Conservation (phyloP, 37 sponge, comb jelly and placozoan genomes). For the Spongia lamella region DNA sequence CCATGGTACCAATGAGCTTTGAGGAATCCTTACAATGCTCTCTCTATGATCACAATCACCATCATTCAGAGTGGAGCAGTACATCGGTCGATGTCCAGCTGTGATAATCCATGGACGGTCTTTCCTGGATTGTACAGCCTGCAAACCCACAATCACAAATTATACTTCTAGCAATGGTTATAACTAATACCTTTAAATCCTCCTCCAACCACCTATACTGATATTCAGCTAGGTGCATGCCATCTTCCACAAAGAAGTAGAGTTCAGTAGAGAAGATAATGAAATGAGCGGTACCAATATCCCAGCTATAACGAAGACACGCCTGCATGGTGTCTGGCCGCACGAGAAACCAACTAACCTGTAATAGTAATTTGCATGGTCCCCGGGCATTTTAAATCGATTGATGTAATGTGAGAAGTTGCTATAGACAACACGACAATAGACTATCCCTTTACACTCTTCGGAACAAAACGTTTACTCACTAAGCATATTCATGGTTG, state of each 20-base stretch:
- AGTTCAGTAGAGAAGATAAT: conserved; percentile 33
- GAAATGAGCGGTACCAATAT: conserved; percentile 25
- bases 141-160: no score
- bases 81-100: conserved; percentile 64
- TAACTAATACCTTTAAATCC: conserved; percentile 7
- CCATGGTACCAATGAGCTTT: no score
- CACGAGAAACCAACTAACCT: conserved; percentile 5
- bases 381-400: conserved; percentile 29
- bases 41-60: conserved; percentile 47
- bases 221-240: conserved; percentile 3
- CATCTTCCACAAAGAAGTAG: conserved; percentile 23
- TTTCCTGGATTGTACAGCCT: background rate
- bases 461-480: no score
- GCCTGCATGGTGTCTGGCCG: no score
- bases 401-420: conserved; percentile 42
- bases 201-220: conserved; percentile 37
- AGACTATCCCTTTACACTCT: no score
- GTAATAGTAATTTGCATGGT: conserved; percentile 13
- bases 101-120: conserved; percentile 66
- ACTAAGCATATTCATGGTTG: conserved; percentile 24
- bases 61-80: conserved; percentile 44
- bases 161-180: no score
- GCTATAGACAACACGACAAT: background rate
- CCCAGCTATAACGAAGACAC: conserved; percentile 23
- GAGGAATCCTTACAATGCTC: conserved; percentile 30